Percentiles rank a stretch among this genome's conserved stretches.
phyloP scores from a whole-genome alignment of 2,888 invertebrate species.

The Drosophila buzzatii region DNA sequence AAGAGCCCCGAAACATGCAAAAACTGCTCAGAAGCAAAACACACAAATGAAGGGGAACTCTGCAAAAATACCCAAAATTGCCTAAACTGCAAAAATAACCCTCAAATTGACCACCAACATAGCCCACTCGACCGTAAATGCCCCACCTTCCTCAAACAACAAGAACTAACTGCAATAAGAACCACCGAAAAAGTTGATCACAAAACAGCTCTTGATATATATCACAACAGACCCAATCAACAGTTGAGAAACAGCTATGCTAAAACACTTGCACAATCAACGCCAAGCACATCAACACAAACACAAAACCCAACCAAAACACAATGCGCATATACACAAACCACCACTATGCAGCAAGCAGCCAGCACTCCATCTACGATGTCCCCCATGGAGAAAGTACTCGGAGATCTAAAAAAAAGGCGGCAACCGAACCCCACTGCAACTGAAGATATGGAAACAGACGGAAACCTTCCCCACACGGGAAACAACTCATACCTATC shows the following conservation, averaged over 20 bases:
- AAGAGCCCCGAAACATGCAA: too few species aligned
- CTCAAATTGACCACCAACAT: background rate
- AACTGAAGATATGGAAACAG: too few species aligned
- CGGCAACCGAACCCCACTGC: background rate
- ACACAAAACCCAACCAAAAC: background rate
- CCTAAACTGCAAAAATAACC: background rate
- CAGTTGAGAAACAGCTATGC: too few species aligned
- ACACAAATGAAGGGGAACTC: background rate
- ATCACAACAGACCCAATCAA: background rate
- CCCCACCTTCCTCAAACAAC: background rate
- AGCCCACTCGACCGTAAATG: background rate
- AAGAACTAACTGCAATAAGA: background rate
- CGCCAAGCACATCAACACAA: background rate
- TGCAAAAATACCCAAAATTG: background rate
- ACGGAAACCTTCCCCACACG: background rate
- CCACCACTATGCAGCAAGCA: background rate
- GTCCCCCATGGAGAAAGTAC: background rate
- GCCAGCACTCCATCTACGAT: background rate
- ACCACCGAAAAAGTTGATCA: background rate
- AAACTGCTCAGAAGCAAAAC: too few species aligned
- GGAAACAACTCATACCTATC: background rate
- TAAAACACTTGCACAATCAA: background rate
- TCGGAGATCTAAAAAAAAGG: background rate
- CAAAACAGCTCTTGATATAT: background rate
- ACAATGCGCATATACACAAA: background rate